Conservation (phyloP, 2,888 invertebrate genomes). For the Steromphala cineraria region DNA sequence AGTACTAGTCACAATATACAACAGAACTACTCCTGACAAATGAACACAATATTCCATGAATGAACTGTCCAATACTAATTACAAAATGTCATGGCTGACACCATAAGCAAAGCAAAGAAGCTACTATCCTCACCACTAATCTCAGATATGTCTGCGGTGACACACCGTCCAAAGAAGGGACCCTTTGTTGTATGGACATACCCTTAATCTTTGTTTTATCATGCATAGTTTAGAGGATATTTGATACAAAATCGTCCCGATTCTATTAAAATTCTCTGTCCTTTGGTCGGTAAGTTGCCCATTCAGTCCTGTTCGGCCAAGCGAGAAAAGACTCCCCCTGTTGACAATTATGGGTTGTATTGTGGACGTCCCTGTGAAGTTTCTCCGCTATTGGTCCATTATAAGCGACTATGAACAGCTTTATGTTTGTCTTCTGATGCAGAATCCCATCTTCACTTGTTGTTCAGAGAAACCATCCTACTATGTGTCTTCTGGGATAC, state of each 20-base stretch:
- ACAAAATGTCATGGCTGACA: neutral
- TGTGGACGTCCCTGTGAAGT: neutral
- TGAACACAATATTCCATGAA: too few relatives aligned
- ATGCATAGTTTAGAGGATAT: conserved; percentile 11
- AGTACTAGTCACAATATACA: too few relatives aligned
- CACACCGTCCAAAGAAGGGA: neutral
- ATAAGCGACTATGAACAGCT: neutral
- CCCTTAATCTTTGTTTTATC: conserved; percentile 17
- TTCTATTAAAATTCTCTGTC: conserved; percentile 1
- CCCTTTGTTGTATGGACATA: neutral
- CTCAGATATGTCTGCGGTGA: too few relatives aligned
- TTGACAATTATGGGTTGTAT: neutral
- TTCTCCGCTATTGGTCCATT: neutral
- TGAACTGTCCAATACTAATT: neutral
- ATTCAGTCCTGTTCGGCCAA: neutral
- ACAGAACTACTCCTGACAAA: too few relatives aligned
- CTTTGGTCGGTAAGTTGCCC: neutral
- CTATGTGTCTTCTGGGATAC: too few relatives aligned
- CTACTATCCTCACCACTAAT: too few relatives aligned
- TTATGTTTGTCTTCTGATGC: conserved; percentile 7
- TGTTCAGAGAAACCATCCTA: too few relatives aligned
- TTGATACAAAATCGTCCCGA: conserved; percentile 10
- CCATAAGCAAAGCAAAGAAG: neutral
- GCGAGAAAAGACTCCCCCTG: neutral
- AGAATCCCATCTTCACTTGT: neutral